Evolutionary conservation across 2,888 invertebrate genomes (phyloP), one percentile per base, ranked within the genome.

Genomic region (Lasius fuliginosus): DNA sequence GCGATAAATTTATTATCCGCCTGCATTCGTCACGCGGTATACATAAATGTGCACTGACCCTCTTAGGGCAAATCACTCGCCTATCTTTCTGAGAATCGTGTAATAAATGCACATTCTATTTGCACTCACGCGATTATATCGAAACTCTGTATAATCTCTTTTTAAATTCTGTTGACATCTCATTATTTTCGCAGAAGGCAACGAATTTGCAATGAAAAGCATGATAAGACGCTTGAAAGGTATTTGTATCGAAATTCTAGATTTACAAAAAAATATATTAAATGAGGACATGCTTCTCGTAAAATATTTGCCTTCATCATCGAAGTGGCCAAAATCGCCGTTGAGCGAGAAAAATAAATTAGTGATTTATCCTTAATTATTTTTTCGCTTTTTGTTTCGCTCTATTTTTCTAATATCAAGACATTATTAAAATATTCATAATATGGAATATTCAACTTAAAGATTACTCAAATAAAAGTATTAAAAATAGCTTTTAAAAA

Each of bases 1-100:
- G 71, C 56, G 71, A 69, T 65, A 76, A 64, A 46, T 77, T 68
- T 77, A 77, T 77, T 77, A 69, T 69, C 71, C 36, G n/a, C n/a
- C 5, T 49, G 18, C 36, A 67, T 67, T 77, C 30, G 33, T 49
- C 56, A 23, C 23, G 42, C 30, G 30, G 65, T 76, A 27, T 11
- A 15, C 15, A 65, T 56, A 56, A 77, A 69, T 15, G 40, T 23
- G 69, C 56, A 71, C 30, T 69, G 71, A 77, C 71, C 71, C 71
- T 77, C 40, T 77, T 69, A 69, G 69, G 1, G 40, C 40, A 77
- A 77, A 77, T 68, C 69, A 40, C 53, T 67, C 27, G 74, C n/a
- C 30, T 49, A 40, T 18, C 42, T 56, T 77, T 77, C 77, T 76
- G 18, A 67, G 67, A 76, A 76, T 67, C 23, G 46, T 23, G 33